These are phyloP conservation scores for Nothura maculosa DNA, from an alignment of 2,797 vertebrate genomes.

Conservation along the genomic window DNA sequence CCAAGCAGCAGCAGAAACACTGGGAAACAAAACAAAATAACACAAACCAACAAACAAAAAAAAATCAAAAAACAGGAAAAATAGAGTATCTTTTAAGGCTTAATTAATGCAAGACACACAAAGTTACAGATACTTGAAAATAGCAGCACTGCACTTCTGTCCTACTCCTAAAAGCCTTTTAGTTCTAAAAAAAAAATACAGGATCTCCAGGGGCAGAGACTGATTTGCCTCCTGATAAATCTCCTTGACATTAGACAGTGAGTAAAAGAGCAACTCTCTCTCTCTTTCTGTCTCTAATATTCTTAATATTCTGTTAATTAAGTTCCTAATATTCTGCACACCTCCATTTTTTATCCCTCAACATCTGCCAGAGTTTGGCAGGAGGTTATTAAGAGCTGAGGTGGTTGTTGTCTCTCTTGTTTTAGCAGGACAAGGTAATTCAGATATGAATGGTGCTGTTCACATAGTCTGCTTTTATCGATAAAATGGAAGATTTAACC, in stretches of 20 bases:
- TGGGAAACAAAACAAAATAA: not conserved
- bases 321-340: not conserved
- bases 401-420: not conserved
- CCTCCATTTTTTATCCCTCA: not conserved
- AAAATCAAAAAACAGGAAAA: not conserved
- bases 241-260: not conserved
- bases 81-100: not conserved
- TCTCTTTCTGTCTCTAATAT: no score
- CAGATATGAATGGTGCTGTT: conserved; percentile 41
- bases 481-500: conserved; percentile 48
- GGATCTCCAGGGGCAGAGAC: not conserved
- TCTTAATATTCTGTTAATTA: not conserved
- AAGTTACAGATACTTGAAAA: not conserved
- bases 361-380: conserved; percentile 10
- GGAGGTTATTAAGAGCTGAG: not conserved
- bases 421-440: conserved; percentile 43
- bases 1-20: not conserved
- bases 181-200: not conserved
- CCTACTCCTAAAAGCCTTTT: not conserved
- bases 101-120: not conserved
- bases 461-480: not conserved
- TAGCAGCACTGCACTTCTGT: not conserved
- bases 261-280: not conserved
- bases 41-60: no score
- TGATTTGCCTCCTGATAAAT: not conserved